These are phyloP conservation scores for Glandiceps talaboti DNA, from an alignment of 53 echinoderm and acorn worm species.

Conservation along the genomic window DNA sequence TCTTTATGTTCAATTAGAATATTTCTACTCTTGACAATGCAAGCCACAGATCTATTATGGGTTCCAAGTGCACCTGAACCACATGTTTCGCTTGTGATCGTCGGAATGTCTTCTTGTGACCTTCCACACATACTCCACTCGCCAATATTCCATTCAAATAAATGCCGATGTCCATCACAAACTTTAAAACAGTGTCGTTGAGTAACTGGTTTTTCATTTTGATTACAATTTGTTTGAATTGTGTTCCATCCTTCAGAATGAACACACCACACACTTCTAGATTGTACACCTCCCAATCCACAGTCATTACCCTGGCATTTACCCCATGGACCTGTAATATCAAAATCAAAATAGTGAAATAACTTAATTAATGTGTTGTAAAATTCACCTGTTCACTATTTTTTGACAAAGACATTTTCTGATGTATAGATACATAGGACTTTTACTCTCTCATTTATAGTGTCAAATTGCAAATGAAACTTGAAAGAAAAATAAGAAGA, in stretches of 20 bases:
- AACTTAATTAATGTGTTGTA: no score
- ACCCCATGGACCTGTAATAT: constrained; percentile 89
- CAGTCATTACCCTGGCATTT: constrained; percentile 53
- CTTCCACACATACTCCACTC: constrained; percentile 67
- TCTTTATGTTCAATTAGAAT: constrained; percentile 27
- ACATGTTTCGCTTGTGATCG: constrained; percentile 17
- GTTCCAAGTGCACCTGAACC: constrained; percentile 57
- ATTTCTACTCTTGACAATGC: constrained; percentile 48
- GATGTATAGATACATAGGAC: no score
- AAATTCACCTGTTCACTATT: no score
- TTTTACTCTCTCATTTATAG: no score
- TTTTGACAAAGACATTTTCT: no score
- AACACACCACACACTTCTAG: constrained; percentile 65
- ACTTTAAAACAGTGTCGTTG: constrained; percentile 77
- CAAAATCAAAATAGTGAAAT: no score
- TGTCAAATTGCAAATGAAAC: no score
- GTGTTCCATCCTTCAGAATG: constrained; percentile 48
- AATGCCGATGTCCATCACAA: constrained; percentile 50
- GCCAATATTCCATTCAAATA: constrained; percentile 73
- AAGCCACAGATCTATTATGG: constrained; percentile 57
- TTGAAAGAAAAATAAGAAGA: no score
- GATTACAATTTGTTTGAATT: constrained; percentile 40
- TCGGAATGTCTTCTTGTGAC: background rate
- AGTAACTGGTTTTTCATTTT: constrained; percentile 40
- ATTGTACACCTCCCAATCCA: constrained; percentile 56